Evolutionary conservation across 2,888 invertebrate genomes (phyloP).

Genomic region (Dryococelus australis): DNA sequence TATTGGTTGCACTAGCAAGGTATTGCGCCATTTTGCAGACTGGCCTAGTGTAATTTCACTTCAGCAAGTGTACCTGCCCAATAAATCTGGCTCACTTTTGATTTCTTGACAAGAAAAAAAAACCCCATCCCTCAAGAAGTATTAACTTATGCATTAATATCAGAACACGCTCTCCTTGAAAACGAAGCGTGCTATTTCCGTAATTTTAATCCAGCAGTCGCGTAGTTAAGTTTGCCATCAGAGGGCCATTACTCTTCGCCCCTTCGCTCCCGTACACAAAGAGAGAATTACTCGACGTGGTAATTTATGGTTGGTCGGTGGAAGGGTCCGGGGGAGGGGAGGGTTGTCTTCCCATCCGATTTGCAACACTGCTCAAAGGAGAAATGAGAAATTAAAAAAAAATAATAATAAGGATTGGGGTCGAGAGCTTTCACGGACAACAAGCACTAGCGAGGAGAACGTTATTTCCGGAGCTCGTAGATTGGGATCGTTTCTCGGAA

Average conservation of each 20-base stretch:
- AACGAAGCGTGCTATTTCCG: not conserved
- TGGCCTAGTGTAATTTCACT: too few relatives aligned
- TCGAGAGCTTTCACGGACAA: not conserved
- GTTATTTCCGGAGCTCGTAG: not conserved
- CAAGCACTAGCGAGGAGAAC: not conserved
- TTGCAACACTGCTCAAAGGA: not conserved
- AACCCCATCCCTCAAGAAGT: too few relatives aligned
- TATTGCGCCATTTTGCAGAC: too few relatives aligned
- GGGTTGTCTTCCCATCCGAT: not conserved
- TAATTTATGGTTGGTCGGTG: not conserved
- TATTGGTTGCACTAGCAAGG: too few relatives aligned
- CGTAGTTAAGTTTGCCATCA: not conserved
- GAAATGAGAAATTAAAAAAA: not conserved
- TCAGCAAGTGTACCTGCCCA: too few relatives aligned
- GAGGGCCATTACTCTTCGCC: not conserved
- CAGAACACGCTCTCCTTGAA: not conserved
- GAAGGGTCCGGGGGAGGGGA: too few relatives aligned
- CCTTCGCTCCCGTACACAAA: not conserved
- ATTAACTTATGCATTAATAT: not conserved
- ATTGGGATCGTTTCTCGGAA: conserved; percentile 10
- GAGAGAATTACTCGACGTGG: not conserved
- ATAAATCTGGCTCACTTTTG: too few relatives aligned
- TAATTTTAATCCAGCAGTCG: not conserved
- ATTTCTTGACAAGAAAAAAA: too few relatives aligned
- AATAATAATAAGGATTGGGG: too few relatives aligned